Evolutionary conservation across 2,113 vertebrate species (phyloP), one percentile per base, ranked within the genome.

Genomic region (Chascanopsetta lugubris): DNA sequence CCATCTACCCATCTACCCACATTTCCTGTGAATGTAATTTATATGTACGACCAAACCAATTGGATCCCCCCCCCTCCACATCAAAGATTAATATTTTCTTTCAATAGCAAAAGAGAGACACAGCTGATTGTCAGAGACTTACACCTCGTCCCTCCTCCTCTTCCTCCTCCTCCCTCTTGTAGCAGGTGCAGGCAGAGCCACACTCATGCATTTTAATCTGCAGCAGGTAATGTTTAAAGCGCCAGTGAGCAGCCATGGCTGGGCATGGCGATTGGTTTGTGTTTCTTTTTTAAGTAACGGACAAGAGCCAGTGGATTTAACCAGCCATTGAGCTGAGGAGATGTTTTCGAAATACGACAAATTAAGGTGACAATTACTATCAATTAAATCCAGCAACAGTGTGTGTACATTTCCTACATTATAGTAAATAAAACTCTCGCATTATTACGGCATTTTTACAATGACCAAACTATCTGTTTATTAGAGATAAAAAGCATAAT

Each of bases 1-100:
- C 69, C 1, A 22, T 53, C 47, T 8, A 32, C 55, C 38, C 12
- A 40, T 64, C 56, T 17, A 22, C 71, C 15, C 17, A 15, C 29
- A 22, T 78, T 71, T 83, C 53, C 77, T 69, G 80, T 79, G 80
- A 72, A 85, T 80, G 77, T 88, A 29, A 87, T 87, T 84, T 85
- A 75, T 76, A 78, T 82, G 72, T 82, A 67, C 61, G 48, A 74
- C 55, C 74, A 63, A 69, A 69, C 72, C 78, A 72, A 84, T 87
- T 86, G 82, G 83, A 88, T 84, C 81, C 81, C 69, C 78, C 80
- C 79, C 79, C 29, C 22, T 45, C 25, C 81, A 69, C 67, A 85
- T 84, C 30, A 87, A 84, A 83, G 60, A 85, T 87, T 77, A 75
- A 80, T 80, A 66, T 83, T 79, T 80, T 40, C 49, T 49, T 76